These are phyloP conservation scores for Hoplostethus atlanticus DNA, from an alignment of 2,797 vertebrate genomes.

Conservation along the genomic window DNA sequence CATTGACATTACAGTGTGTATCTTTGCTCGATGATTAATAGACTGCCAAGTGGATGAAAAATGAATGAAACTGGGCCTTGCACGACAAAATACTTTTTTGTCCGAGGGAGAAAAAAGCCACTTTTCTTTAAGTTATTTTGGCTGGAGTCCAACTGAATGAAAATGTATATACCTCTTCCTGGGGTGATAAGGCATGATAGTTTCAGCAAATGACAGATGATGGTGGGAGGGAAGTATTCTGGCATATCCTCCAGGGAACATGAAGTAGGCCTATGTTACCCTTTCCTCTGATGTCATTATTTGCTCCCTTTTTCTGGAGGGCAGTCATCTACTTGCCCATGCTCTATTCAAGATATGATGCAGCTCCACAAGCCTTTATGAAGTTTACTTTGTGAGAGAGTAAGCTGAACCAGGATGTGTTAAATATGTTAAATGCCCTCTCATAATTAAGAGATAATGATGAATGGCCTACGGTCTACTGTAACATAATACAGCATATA, in stretches of 20 bases:
- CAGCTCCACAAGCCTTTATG: conserved; percentile 49
- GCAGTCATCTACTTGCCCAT: conserved; percentile 31
- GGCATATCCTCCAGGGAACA: conserved; percentile 46
- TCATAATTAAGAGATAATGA: too few relatives aligned
- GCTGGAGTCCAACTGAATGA: conserved; percentile 60
- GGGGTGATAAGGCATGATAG: conserved; percentile 69
- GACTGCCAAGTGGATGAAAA: conserved; percentile 59
- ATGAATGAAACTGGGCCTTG: conserved; percentile 50
- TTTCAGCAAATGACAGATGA: conserved; percentile 69
- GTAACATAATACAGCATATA: conserved; percentile 24
- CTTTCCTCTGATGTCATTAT: conserved; percentile 45
- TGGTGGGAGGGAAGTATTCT: conserved; percentile 26
- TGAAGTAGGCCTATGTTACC: conserved; percentile 39
- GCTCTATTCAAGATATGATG: conserved; percentile 41
- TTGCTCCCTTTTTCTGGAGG: conserved; percentile 18
- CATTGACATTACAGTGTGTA: conserved; percentile 59
- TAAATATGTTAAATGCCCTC: not conserved
- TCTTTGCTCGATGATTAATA: conserved; percentile 76
- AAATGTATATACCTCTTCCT: conserved; percentile 75
- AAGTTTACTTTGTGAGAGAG: conserved; percentile 58
- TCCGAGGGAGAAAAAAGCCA: conserved; percentile 24
- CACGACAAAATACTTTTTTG: conserved; percentile 32
- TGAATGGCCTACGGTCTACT: not conserved
- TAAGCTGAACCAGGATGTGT: conserved; percentile 29
- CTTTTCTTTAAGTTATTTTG: conserved; percentile 67